Evolutionary conservation across 2,113 vertebrate genomes (phyloP).

Genomic region (Nettapus auritus): DNA sequence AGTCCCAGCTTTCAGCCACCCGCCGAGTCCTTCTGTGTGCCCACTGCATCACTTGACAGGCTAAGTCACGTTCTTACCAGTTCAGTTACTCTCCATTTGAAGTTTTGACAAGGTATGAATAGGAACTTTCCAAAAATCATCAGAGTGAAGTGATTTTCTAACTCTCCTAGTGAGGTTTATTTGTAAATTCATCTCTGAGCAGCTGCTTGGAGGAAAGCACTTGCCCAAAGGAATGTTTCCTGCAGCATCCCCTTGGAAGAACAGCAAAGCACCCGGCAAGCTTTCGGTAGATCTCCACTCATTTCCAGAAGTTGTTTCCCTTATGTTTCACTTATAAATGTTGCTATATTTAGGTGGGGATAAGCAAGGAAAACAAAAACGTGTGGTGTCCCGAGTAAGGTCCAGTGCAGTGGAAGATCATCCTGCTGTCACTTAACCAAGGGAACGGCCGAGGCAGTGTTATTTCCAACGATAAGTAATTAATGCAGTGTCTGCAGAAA

Average conservation of each 20-base stretch:
- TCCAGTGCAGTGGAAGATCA: not conserved
- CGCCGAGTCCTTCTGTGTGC: not conserved
- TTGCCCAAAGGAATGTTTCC: not conserved
- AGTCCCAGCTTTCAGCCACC: not conserved
- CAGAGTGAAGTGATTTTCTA: not conserved
- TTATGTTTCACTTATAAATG: not conserved
- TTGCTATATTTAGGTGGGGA: not conserved
- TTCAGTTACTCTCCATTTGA: not conserved
- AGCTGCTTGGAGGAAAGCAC: not conserved
- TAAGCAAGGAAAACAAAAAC: not conserved
- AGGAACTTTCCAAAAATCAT: not conserved
- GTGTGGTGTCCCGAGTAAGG: not conserved
- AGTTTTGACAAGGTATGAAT: not conserved
- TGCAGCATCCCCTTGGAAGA: not conserved
- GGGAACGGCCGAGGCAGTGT: not conserved
- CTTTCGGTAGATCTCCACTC: not conserved
- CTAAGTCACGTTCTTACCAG: not conserved
- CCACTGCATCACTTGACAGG: fast-evolving
- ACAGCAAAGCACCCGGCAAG: not conserved
- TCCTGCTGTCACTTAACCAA: not conserved
- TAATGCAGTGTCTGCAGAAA: not conserved
- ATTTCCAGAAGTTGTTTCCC: not conserved
- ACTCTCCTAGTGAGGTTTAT: not conserved
- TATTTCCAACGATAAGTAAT: not conserved
- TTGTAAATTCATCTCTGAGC: not conserved